These are phyloP conservation scores for Chloebia gouldiae DNA, from an alignment of 2,113 vertebrate genomes.

Conservation along the genomic window DNA sequence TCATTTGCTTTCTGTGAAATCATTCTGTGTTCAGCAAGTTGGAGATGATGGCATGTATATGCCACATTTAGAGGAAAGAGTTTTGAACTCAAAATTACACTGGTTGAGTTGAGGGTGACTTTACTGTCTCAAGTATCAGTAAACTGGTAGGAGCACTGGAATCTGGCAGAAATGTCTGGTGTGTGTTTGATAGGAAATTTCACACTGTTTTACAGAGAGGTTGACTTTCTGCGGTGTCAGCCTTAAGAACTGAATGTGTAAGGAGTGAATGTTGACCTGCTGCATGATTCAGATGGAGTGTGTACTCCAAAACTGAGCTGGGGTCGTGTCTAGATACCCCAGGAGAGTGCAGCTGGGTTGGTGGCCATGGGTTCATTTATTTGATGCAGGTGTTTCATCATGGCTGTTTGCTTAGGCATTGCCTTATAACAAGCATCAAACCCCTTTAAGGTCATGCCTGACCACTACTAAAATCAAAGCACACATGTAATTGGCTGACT, in stretches of 20 bases:
- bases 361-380: background rate
- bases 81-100: background rate
- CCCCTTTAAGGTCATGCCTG: background rate
- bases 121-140: background rate
- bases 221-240: background rate
- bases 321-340: background rate
- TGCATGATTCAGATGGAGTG: rapidly evolving
- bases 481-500: background rate
- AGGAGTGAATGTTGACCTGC: background rate
- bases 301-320: background rate
- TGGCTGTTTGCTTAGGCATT: background rate
- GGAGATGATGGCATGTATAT: background rate
- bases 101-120: background rate
- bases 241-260: background rate
- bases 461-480: background rate
- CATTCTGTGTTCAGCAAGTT: rapidly evolving
- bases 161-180: background rate
- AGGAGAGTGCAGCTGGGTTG: background rate
- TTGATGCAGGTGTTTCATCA: background rate
- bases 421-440: background rate
- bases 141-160: background rate
- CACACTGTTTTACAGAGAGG: background rate
- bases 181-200: background rate
- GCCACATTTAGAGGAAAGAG: background rate
- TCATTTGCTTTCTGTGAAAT: background rate